phyloP scores from a whole-genome alignment of 2,113 vertebrate genomes.

The Hiodon tergisus region DNA sequence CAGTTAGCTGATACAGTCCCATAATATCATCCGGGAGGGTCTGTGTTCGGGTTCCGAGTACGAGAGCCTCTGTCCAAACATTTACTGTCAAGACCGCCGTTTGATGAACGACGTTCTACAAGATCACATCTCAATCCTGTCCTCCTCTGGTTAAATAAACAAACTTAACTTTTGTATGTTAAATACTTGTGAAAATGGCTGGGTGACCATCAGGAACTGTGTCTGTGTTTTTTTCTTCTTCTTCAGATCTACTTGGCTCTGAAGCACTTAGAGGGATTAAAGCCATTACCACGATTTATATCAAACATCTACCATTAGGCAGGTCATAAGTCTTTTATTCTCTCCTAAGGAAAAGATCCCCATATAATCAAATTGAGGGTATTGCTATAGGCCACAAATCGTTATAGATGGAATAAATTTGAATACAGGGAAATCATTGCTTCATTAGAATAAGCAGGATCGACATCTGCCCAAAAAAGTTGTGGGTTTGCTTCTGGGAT shows the following conservation, averaged over 20 bases:
- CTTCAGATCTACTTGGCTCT: constrained; percentile 14
- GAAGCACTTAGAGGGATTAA: constrained; percentile 51
- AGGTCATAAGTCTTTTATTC: constrained; percentile 38
- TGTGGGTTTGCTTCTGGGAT: constrained; percentile 22
- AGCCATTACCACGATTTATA: constrained; percentile 59
- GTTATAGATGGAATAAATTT: constrained; percentile 43
- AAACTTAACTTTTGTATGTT: not conserved
- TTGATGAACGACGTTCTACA: too few relatives aligned
- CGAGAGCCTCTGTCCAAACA: too few relatives aligned
- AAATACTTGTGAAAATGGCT: constrained; percentile 5
- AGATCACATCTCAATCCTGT: not conserved
- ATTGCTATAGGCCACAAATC: constrained; percentile 46
- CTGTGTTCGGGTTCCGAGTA: too few relatives aligned
- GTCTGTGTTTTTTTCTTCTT: constrained; percentile 20
- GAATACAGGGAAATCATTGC: constrained; percentile 41
- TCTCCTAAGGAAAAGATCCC: constrained; percentile 35
- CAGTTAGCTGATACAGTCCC: too few relatives aligned
- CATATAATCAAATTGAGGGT: constrained; percentile 49
- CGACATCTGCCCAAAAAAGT: constrained; percentile 34
- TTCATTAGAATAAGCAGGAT: constrained; percentile 56
- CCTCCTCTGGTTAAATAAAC: not conserved
- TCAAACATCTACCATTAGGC: constrained; percentile 51
- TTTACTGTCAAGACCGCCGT: too few relatives aligned
- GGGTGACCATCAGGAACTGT: not conserved
- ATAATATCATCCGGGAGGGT: too few relatives aligned